phyloP scores from a whole-genome alignment of 2,113 vertebrate genomes.

The Labeo catla region DNA sequence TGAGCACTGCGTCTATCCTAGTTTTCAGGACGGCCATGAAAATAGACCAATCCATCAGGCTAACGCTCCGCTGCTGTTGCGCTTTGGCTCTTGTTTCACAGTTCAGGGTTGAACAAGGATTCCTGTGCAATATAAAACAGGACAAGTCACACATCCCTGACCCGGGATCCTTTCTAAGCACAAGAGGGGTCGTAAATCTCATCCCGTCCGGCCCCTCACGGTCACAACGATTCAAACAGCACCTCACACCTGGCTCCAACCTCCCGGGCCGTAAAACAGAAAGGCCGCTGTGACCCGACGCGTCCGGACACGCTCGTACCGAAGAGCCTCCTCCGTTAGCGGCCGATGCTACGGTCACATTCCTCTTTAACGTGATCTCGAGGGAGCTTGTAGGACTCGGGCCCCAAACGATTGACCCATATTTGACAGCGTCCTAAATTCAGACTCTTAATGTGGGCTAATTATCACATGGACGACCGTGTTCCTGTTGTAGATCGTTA shows the following conservation, averaged over 20 bases:
- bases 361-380: conserved; percentile 40
- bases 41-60: conserved; percentile 18
- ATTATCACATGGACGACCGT: conserved; percentile 41
- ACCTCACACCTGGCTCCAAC: conserved; percentile 82
- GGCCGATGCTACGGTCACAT: conserved; percentile 60
- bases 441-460: conserved; percentile 51
- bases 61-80: neutral
- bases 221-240: conserved; percentile 74
- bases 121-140: conserved; percentile 72
- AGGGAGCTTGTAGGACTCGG: conserved; percentile 10
- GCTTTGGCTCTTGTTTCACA: conserved; percentile 53
- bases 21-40: neutral
- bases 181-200: conserved; percentile 75
- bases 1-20: conserved; percentile 15
- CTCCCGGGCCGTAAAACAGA: conserved; percentile 70
- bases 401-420: conserved; percentile 36
- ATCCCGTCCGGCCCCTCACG: conserved; percentile 64
- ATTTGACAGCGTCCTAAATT: conserved; percentile 54
- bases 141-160: conserved; percentile 73
- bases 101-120: conserved; percentile 71
- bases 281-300: conserved; percentile 45
- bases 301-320: conserved; percentile 49
- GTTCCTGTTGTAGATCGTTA: conserved; percentile 34
- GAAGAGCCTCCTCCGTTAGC: conserved; percentile 68
- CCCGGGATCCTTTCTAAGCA: conserved; percentile 69